Base-by-base conservation (phyloP, 2,888 invertebrate genomes). In the Xiphydria camelus region DNA sequence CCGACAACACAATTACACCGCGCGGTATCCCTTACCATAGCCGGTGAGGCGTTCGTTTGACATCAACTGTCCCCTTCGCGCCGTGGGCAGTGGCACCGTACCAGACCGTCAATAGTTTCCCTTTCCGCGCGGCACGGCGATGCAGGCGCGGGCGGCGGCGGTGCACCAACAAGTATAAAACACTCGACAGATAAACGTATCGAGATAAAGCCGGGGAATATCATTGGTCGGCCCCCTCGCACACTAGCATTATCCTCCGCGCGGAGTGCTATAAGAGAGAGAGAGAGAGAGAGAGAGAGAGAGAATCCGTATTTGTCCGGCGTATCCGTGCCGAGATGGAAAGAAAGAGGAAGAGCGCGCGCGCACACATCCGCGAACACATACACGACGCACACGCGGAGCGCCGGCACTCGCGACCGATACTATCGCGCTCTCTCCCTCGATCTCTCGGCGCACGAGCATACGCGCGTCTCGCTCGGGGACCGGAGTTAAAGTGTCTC, bases 201-300 rank as follows among this genome's bases (percentile, higher is more conserved):
- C 62, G 61, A 69, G 73, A 73, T 73, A 71, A 69, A 68, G 54
- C 55, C 59, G 45, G 39, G 47, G 61, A 57, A 63, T 66, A 63
- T 68, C 64, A 73, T 73, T 73, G 73, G 72, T 55, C 56, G 61
- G 33, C 41, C 36, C 36, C 40, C 32, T 19, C 10, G 2, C 21
- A 14, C 37, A 21, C 37, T 37, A 12, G 10, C 15, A 19, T 37
- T 22, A 21, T 37, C 37, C 12, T 6, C 45, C 20, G 37, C 51
- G 53, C 45, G 48, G 54, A n/a, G n/a, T 15, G 29, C 29, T 29
- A 15, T n/a, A n/a, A n/a, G n/a, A 37, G 22, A 37, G 37, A 37
- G 20, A 37, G 43, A 37, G 36, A 26, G 20, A 26, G 20, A 20
- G 26, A 19, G 9, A 3, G 10, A 42, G 23, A 36, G 23, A 10